Conservation (phyloP, 2,797 vertebrate species). For the Anguilla pacifica region DNA sequence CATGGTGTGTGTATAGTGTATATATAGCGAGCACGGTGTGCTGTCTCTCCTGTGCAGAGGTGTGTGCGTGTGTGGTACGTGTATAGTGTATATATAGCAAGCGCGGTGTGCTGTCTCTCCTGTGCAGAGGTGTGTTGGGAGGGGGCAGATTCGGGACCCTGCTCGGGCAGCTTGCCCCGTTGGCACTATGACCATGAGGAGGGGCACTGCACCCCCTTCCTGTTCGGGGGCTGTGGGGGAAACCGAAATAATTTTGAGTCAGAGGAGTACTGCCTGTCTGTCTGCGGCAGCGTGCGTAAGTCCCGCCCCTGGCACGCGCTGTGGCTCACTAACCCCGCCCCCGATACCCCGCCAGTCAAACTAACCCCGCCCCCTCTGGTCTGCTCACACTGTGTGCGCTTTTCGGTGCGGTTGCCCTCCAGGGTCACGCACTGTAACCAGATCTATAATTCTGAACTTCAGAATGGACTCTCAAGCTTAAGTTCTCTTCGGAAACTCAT, state of each 20-base stretch:
- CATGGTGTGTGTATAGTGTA: not conserved
- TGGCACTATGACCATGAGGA: conserved; percentile 94
- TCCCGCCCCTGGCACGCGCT: conserved; percentile 71
- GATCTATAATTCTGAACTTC: not conserved
- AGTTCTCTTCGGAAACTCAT: not conserved
- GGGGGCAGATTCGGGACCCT: conserved; percentile 89
- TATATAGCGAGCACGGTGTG: too few species aligned
- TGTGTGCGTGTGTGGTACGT: conserved; percentile 72
- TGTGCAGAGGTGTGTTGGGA: conserved; percentile 95
- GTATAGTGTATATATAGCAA: not conserved
- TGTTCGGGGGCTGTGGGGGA: conserved; percentile 97
- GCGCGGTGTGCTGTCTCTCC: conserved; percentile 36
- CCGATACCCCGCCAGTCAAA: conserved; percentile 76
- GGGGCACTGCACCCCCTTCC: conserved; percentile 90
- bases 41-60: conserved; percentile 77
- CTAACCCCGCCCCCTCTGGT: conserved; percentile 39
- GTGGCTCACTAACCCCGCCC: conserved; percentile 52
- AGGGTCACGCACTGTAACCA: too few species aligned
- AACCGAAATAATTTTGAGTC: conserved; percentile 99
- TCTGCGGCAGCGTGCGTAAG: conserved; percentile 98
- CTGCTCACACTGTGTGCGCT: too few species aligned
- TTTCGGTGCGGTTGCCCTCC: too few species aligned
- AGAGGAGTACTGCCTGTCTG: conserved; percentile 95
- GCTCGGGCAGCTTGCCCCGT: conserved; percentile 92
- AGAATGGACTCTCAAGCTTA: not conserved